phyloP scores from a whole-genome alignment of 1,140 invertebrate species.

The Bombus confusus region DNA sequence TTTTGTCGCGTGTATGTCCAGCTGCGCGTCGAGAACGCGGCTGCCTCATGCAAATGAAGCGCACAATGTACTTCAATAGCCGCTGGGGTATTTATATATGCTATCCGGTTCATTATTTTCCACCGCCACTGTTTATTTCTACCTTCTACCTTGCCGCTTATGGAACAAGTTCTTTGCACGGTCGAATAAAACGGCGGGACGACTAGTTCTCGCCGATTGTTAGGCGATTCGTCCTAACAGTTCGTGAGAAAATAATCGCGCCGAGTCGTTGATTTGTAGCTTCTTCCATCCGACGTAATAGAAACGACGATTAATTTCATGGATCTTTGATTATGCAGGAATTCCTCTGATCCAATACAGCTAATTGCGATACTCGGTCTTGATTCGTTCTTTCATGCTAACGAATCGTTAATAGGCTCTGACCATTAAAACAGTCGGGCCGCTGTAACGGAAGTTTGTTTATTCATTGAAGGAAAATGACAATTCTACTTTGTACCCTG shows the following conservation, averaged over 20 bases:
- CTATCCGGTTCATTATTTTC: conserved; percentile 70
- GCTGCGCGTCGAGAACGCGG: conserved; percentile 66
- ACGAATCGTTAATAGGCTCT: neutral
- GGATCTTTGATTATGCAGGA: conserved; percentile 10
- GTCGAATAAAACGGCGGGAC: conserved; percentile 4
- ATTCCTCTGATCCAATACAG: neutral
- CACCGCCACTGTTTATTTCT: conserved; percentile 61
- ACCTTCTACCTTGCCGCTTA: conserved; percentile 22
- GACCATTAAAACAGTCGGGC: neutral
- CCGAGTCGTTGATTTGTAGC: neutral
- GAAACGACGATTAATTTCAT: neutral
- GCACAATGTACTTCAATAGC: conserved; percentile 66
- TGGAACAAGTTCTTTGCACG: conserved; percentile 31
- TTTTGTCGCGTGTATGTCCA: conserved; percentile 73
- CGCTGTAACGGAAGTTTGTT: neutral
- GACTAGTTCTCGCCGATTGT: conserved; percentile 35
- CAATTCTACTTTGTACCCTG: too few relatives aligned
- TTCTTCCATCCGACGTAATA: neutral
- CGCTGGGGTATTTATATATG: conserved; percentile 64
- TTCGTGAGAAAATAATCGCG: neutral
- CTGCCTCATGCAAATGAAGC: conserved; percentile 68
- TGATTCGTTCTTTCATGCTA: too few relatives aligned
- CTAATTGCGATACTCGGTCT: neutral
- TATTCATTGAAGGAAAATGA: neutral
- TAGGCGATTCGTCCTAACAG: conserved; percentile 16